A percentile compares a stretch with the other conserved stretches of the same genome.
These are phyloP conservation scores for Tolmerus cingulatus DNA, from an alignment of 2,888 invertebrate species.

Conservation along the genomic window DNA sequence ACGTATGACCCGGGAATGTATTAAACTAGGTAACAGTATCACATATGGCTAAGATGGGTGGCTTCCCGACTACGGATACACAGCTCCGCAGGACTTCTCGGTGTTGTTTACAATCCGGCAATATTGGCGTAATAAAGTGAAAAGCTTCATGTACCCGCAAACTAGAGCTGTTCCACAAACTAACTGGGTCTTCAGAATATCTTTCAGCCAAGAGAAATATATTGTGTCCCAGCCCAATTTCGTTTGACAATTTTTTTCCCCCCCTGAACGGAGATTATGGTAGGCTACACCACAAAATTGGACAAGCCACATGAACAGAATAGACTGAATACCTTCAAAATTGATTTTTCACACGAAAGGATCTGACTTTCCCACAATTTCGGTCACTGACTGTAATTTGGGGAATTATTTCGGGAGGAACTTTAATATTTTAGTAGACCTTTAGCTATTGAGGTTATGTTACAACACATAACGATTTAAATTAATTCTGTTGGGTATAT, in stretches of 20 bases:
- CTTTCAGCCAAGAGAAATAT: not conserved
- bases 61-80: not conserved
- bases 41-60: not conserved
- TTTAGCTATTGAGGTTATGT: too few species aligned
- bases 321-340: not conserved
- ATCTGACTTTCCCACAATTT: not conserved
- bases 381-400: not conserved
- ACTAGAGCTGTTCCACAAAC: not conserved
- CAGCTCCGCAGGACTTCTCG: not conserved
- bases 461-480: not conserved
- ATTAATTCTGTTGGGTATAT: not conserved
- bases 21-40: not conserved
- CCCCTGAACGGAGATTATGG: not conserved
- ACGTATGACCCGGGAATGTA: not conserved
- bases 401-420: not conserved
- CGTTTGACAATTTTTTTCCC: not conserved
- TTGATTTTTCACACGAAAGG: not conserved
- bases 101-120: constrained; percentile 42
- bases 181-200: not conserved
- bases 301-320: not conserved
- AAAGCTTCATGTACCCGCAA: constrained; percentile 29
- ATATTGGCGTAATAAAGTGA: constrained; percentile 35
- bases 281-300: not conserved
- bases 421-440: too few species aligned
- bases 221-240: constrained; percentile 1